Conservation (phyloP, 2,797 vertebrate species). For the Acestrorhynchus altus region DNA sequence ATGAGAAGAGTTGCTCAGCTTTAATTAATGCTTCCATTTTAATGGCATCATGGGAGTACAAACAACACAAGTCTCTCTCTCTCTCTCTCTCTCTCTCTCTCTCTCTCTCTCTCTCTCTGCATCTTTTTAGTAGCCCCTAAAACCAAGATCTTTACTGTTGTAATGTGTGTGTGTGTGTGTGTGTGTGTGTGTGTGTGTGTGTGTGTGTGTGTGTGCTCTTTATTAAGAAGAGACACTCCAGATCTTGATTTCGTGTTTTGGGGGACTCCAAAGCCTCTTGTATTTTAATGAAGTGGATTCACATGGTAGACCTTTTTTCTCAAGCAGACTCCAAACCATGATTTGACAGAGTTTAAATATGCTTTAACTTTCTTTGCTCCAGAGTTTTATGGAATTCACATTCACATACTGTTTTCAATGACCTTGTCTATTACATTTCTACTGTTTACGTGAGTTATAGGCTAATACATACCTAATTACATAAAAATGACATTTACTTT, state of each 20-base stretch:
- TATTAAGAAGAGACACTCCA: constrained; percentile 12
- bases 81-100: constrained; percentile 25
- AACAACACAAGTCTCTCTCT: constrained; percentile 7
- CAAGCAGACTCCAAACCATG: constrained; percentile 15
- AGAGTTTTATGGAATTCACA: too few species aligned
- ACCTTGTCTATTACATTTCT: too few species aligned
- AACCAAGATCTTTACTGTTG: constrained; percentile 13
- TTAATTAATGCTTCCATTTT: constrained; percentile 34
- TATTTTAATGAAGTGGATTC: constrained; percentile 6
- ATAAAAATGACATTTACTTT: too few species aligned
- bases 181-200: constrained; percentile 17
- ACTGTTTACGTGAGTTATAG: too few species aligned
- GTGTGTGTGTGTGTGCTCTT: neutral
- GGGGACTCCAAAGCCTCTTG: neutral
- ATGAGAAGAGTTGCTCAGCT: constrained; percentile 23
- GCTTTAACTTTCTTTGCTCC: too few species aligned
- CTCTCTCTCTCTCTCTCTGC: constrained; percentile 6
- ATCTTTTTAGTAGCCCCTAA: constrained; percentile 27
- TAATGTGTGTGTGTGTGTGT: constrained; percentile 8
- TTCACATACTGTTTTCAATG: too few species aligned
- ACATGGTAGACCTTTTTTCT: constrained; percentile 37
- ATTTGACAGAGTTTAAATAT: constrained; percentile 23
- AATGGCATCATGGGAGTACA: constrained; percentile 6
- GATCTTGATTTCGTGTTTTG: constrained; percentile 3
- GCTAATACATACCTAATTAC: too few species aligned